Base-by-base conservation (phyloP, 2,888 invertebrate species). In the Coremacera marginata region DNA sequence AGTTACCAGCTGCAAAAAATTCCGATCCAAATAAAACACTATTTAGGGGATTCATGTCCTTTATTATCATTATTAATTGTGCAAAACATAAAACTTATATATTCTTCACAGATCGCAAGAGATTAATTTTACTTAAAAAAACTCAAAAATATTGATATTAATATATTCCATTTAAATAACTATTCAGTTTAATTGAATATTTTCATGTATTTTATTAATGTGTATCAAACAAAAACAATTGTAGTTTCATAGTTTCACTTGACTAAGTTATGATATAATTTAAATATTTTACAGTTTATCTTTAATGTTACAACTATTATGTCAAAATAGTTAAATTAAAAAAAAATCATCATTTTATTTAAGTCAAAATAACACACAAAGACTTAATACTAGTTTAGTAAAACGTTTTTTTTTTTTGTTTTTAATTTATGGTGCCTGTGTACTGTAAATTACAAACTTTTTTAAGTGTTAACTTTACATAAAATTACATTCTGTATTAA, bases 401-500 rank as follows among this genome's bases (percentile, higher is more conserved):
- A 31, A 74, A 74, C 65, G 60, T 44, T 14, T 73, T 62, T 72
- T 51, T 72, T 44, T 31, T 31, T 44, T 65, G 7, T 51, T 22
- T 34, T 51, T 37, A 31, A 60, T 57, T 44, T 71, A 57, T 57
- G 60, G 44, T 25, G 37, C 60, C 44, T 27, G 22, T 19, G 63
- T 52, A 67, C 16, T 67, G 74, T 67, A 67, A 65, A 67, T 25
- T 65, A 55, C 19, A 71, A 49, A 68, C 31, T 62, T 52, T 74
- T 74, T 9, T 65, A 34, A 19, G 65, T 65, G 63, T 34, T 22
- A 65, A 74, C 34, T 67, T 74, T 74, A 67, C 52, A 74, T 65
- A 27, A 73, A 57, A 71, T 44, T 71, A 71, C 49, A 70, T 77
- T 78, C 76, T 79, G 79, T 76, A 80, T 79, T 76, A 76, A 77